Conservation (phyloP, 2,888 invertebrate species). For the Aphrophora alni region DNA sequence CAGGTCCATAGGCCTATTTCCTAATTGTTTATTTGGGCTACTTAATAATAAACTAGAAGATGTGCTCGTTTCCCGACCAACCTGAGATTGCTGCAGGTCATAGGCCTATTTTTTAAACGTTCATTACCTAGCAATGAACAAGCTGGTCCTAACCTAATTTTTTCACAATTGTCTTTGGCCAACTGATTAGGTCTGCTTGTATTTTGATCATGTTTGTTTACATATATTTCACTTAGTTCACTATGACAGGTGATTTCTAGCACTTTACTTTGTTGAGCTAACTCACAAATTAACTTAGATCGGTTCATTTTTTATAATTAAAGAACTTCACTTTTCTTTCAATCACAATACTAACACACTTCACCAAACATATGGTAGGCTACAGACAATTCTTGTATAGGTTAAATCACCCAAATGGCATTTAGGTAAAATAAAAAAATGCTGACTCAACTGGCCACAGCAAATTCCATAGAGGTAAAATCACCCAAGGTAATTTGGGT, state of each 20-base stretch:
- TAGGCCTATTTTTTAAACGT: neutral
- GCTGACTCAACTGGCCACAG: neutral
- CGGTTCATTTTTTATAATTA: constrained; percentile 17
- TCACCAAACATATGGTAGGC: neutral
- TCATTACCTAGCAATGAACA: neutral
- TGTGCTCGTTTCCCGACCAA: too few relatives aligned
- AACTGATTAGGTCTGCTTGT: neutral
- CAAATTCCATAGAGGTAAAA: too few relatives aligned
- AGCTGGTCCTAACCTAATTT: constrained; percentile 10
- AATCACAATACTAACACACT: neutral
- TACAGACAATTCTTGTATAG: neutral
- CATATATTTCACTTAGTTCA: neutral
- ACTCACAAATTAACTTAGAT: constrained; percentile 11
- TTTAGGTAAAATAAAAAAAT: neutral
- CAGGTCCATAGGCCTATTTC: too few relatives aligned
- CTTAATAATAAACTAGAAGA: too few relatives aligned
- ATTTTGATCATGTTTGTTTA: constrained; percentile 11
- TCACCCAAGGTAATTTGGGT: too few relatives aligned
- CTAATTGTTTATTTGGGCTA: too few relatives aligned
- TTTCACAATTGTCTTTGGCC: neutral
- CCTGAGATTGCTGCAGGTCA: neutral
- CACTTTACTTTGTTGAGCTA: neutral
- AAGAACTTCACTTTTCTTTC: too few relatives aligned
- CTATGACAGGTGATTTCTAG: neutral
- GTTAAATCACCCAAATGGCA: neutral